Percentiles rank a stretch among this genome's conserved stretches.
Conservation (phyloP, 1,140 invertebrate species). For the Heliconius melpomene region DNA sequence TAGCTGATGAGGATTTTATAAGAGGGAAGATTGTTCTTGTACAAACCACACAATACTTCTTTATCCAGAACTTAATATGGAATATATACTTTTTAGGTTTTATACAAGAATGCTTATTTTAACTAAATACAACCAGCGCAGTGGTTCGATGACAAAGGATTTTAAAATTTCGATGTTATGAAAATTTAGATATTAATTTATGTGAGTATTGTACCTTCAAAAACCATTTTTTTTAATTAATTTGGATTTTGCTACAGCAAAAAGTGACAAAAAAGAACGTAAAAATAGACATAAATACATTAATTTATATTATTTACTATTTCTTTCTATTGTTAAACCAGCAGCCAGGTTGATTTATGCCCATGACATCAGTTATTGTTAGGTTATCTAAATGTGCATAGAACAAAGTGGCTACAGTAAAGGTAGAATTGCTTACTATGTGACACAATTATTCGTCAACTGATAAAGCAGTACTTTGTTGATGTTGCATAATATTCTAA, state of each 20-base stretch:
- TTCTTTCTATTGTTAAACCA: background rate
- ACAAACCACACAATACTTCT: background rate
- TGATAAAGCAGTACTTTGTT: conserved; percentile 16
- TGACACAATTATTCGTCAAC: conserved; percentile 22
- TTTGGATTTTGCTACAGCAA: no score
- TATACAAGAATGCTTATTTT: background rate
- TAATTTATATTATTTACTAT: background rate
- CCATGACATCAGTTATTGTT: background rate
- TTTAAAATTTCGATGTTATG: background rate
- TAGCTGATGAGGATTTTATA: conserved; percentile 16
- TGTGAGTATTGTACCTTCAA: no score
- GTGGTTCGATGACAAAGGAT: background rate
- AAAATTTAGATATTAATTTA: no score
- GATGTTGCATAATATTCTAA: background rate
- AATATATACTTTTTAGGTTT: background rate
- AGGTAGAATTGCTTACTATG: background rate
- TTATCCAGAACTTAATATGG: background rate
- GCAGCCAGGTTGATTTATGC: background rate
- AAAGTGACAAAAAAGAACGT: background rate
- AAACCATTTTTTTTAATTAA: no score
- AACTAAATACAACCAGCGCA: background rate
- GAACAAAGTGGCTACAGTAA: background rate
- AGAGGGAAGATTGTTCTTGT: background rate
- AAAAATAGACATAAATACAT: conserved; percentile 11
- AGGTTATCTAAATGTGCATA: background rate